These are phyloP conservation scores for Parelbella ahira DNA, from an alignment of 2,888 invertebrate genomes.

Conservation along the genomic window DNA sequence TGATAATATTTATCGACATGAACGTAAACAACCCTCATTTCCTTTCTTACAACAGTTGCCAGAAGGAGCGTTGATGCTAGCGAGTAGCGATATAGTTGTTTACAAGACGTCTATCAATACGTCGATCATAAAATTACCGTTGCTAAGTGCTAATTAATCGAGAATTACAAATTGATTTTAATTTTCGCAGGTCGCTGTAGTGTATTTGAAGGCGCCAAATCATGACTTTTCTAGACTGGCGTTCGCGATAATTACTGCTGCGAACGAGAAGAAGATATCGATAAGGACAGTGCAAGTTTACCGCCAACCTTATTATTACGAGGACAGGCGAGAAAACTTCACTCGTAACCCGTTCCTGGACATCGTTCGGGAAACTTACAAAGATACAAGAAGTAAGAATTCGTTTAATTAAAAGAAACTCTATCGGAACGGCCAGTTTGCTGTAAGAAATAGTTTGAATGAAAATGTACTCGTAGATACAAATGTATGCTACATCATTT, in stretches of 20 bases:
- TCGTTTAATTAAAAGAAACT: too few relatives aligned
- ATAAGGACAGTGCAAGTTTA: constrained; percentile 80
- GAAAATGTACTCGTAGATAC: too few relatives aligned
- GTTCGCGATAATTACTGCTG: constrained; percentile 86
- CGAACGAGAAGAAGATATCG: constrained; percentile 85
- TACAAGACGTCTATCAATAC: too few relatives aligned
- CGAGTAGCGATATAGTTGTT: too few relatives aligned
- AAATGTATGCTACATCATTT: too few relatives aligned
- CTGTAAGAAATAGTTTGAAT: too few relatives aligned
- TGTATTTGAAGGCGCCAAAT: constrained; percentile 89
- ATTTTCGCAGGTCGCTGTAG: constrained; percentile 85
- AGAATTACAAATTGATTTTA: not conserved
- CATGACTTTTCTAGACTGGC: constrained; percentile 89
- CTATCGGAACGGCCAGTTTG: too few relatives aligned
- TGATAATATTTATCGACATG: constrained; percentile 6
- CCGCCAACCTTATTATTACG: constrained; percentile 83
- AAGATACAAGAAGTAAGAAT: constrained; percentile 92
- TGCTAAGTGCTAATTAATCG: too few relatives aligned
- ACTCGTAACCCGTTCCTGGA: constrained; percentile 91
- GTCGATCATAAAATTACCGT: too few relatives aligned
- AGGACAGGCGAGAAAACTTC: constrained; percentile 83
- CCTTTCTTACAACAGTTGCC: too few relatives aligned
- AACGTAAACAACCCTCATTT: constrained; percentile 16
- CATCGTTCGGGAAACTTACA: constrained; percentile 90
- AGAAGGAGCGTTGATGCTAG: too few relatives aligned